Conservation (phyloP, 2,113 vertebrate genomes). For the Speoplatyrhinus poulsoni region DNA sequence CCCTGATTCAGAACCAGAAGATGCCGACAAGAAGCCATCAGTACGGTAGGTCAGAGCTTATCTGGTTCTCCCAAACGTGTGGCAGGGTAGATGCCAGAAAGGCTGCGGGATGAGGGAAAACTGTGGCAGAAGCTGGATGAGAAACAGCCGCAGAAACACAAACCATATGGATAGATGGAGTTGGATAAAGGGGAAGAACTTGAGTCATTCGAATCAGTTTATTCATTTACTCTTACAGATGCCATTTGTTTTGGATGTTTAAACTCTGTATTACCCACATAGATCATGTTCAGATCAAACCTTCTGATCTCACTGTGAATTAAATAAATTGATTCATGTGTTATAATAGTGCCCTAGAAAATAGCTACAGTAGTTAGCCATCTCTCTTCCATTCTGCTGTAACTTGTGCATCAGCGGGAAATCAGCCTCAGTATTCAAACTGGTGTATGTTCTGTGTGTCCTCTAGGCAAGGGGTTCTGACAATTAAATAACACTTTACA, state of each 20-base stretch:
- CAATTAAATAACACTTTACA: too few relatives aligned
- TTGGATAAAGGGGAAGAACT: slow-evolving; percentile 59
- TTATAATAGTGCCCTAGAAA: too few relatives aligned
- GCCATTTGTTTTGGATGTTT: slow-evolving; percentile 1
- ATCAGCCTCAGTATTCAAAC: too few relatives aligned
- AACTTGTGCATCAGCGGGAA: too few relatives aligned
- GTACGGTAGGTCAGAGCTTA: slow-evolving; percentile 14
- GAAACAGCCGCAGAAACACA: slow-evolving; percentile 66
- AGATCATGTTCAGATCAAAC: too few relatives aligned
- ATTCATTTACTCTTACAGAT: slow-evolving; percentile 10
- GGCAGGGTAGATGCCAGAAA: background rate
- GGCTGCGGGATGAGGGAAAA: slow-evolving; percentile 31
- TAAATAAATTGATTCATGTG: too few relatives aligned
- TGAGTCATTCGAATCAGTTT: slow-evolving; percentile 52
- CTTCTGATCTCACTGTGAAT: too few relatives aligned
- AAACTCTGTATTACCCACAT: background rate
- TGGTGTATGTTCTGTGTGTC: too few relatives aligned
- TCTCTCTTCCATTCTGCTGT: too few relatives aligned
- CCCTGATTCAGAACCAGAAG: slow-evolving; percentile 9
- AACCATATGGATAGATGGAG: slow-evolving; percentile 69
- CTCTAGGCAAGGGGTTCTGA: too few relatives aligned
- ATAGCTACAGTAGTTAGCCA: too few relatives aligned
- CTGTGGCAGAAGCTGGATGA: slow-evolving; percentile 50
- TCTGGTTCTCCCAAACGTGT: slow-evolving; percentile 31
- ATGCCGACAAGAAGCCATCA: slow-evolving; percentile 33